phyloP scores from a whole-genome alignment of 2,888 invertebrate genomes.

The Drosophila paranaensis region DNA sequence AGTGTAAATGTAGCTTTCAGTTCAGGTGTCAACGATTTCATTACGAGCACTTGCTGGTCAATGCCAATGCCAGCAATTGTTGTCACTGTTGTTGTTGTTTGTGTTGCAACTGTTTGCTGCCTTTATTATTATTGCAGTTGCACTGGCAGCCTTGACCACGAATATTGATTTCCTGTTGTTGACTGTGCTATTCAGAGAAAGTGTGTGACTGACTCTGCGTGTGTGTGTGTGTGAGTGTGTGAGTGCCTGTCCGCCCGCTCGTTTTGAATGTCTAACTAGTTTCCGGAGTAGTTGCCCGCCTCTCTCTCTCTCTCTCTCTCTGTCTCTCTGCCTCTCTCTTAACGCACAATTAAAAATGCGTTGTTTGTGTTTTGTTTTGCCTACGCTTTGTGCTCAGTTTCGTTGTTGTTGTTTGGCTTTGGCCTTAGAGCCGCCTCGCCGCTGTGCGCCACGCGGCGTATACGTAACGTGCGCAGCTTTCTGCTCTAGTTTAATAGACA shows the following conservation, averaged over 20 bases:
- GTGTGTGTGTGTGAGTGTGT: neutral
- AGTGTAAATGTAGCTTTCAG: conserved; percentile 45
- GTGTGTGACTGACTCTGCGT: conserved; percentile 5
- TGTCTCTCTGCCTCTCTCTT: neutral
- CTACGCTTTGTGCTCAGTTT: conserved; percentile 22
- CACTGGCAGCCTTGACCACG: conserved; percentile 82
- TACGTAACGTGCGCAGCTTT: conserved; percentile 42
- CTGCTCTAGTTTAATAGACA: conserved; percentile 14
- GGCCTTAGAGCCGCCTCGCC: conserved; percentile 62
- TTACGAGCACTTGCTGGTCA: conserved; percentile 52
- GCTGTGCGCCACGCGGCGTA: conserved; percentile 28
- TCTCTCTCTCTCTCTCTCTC: neutral
- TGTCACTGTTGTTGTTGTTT: conserved; percentile 2
- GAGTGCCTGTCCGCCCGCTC: conserved; percentile 23
- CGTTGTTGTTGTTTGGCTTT: conserved; percentile 34
- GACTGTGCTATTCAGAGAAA: conserved; percentile 1
- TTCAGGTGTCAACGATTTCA: conserved; percentile 72
- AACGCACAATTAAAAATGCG: conserved; percentile 56
- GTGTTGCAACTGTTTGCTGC: conserved; percentile 15
- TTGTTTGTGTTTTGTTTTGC: conserved; percentile 18
- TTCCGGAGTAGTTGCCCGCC: conserved; percentile 38
- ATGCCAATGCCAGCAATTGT: conserved; percentile 58
- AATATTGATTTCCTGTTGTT: conserved; percentile 83
- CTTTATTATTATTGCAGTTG: conserved; percentile 41
- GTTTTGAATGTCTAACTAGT: conserved; percentile 63